These are phyloP conservation scores for Coilia nasus DNA, from an alignment of 2,797 vertebrate species.

Conservation along the genomic window DNA sequence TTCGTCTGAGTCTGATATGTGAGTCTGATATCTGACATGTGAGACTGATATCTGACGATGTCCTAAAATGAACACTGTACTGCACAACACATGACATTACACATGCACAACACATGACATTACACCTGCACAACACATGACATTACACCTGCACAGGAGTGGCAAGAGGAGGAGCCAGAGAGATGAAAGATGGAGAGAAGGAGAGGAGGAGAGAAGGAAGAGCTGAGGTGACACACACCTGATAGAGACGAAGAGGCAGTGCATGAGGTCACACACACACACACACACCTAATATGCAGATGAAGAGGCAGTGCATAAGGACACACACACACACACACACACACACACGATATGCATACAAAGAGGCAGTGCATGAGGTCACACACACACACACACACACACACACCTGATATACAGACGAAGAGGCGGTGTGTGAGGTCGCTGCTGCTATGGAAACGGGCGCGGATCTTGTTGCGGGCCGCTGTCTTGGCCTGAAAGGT, in stretches of 20 bases:
- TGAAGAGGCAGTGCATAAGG: no score
- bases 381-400: no score
- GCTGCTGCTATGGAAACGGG: conserved; percentile 93
- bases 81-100: no score
- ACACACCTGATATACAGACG: conserved; percentile 95
- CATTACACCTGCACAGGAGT: conserved; percentile 13
- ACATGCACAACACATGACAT: neutral
- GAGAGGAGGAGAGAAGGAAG: neutral
- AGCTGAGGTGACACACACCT: conserved; percentile 71
- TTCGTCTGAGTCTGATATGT: no score
- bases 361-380: no score
- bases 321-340: no score
- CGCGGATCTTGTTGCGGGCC: conserved; percentile 89
- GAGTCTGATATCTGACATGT: no score
- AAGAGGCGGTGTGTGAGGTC: conserved; percentile 98
- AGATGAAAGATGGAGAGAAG: neutral
- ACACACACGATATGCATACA: no score
- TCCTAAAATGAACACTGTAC: no score
- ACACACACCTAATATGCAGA: no score
- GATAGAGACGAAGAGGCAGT: conserved; percentile 98
- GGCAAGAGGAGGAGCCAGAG: neutral
- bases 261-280: conserved; percentile 83
- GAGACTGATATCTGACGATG: no score
- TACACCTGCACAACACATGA: no score
- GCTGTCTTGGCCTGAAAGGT: conserved; percentile 82